These are phyloP conservation scores for Thrips palmi DNA, from an alignment of 1,140 invertebrate species.

Conservation along the genomic window DNA sequence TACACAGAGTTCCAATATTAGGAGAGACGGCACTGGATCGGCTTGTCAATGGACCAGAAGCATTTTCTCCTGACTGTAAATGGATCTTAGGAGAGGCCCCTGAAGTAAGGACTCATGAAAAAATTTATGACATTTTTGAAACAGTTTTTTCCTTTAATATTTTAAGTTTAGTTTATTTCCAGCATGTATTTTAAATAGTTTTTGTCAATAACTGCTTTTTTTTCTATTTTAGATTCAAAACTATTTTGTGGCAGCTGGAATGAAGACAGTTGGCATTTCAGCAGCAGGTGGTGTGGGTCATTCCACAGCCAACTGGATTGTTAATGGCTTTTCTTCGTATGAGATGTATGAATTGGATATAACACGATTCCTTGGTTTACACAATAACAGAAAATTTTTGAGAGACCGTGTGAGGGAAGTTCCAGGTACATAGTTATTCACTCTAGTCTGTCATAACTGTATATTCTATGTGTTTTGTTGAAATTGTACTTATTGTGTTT, in stretches of 20 bases:
- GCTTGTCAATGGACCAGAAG: slow-evolving; percentile 75
- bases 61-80: slow-evolving; percentile 83
- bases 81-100: slow-evolving; percentile 85
- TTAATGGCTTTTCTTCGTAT: slow-evolving; percentile 58
- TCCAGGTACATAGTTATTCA: slow-evolving; percentile 44
- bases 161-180: background rate
- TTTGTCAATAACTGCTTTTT: slow-evolving; percentile 9
- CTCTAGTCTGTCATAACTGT: too few relatives aligned
- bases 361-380: slow-evolving; percentile 78
- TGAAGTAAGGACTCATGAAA: slow-evolving; percentile 38
- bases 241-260: slow-evolving; percentile 89
- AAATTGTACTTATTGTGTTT: slow-evolving; percentile 2
- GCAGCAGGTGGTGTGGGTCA: slow-evolving; percentile 88
- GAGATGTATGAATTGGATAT: slow-evolving; percentile 87
- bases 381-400: slow-evolving; percentile 91
- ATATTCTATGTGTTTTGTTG: slow-evolving; percentile 1
- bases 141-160: slow-evolving; percentile 10
- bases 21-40: slow-evolving; percentile 50
- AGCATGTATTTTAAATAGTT: slow-evolving; percentile 2
- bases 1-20: slow-evolving; percentile 65
- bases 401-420: slow-evolving; percentile 85
- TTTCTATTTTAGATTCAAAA: slow-evolving; percentile 52
- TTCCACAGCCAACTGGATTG: slow-evolving; percentile 74
- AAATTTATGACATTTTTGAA: slow-evolving; percentile 4
- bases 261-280: slow-evolving; percentile 85